Conservation (phyloP, 2,797 vertebrate species). For the Melopsittacus undulatus region DNA sequence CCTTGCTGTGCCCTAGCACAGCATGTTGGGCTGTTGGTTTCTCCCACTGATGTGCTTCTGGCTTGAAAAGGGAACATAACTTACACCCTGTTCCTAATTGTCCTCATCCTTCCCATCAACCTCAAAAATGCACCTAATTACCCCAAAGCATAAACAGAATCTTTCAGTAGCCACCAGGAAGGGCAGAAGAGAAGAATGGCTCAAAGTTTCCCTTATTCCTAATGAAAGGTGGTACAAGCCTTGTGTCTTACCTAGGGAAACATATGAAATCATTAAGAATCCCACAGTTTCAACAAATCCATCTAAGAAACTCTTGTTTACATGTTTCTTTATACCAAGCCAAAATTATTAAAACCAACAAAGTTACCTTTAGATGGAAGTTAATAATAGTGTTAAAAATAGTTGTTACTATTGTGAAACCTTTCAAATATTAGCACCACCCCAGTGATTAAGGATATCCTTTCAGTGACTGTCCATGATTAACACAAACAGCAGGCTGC, state of each 20-base stretch:
- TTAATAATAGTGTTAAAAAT: background rate
- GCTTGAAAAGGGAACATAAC: background rate
- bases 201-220: background rate
- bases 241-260: background rate
- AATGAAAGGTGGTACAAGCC: background rate
- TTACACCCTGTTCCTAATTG: background rate
- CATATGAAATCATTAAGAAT: background rate
- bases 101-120: background rate
- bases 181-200: background rate
- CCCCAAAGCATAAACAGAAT: background rate
- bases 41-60: background rate
- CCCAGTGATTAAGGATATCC: background rate
- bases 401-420: background rate
- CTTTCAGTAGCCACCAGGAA: background rate
- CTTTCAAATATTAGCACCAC: constrained; percentile 45
- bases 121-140: background rate
- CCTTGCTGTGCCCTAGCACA: background rate
- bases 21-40: background rate
- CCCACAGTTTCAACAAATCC: background rate
- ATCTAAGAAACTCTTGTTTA: background rate
- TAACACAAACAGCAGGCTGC: constrained; percentile 27
- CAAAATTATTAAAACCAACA: background rate
- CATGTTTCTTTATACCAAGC: background rate
- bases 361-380: background rate
- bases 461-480: background rate